Base-by-base conservation (phyloP, 1,140 invertebrate species). In the Drosophila ananassae region DNA sequence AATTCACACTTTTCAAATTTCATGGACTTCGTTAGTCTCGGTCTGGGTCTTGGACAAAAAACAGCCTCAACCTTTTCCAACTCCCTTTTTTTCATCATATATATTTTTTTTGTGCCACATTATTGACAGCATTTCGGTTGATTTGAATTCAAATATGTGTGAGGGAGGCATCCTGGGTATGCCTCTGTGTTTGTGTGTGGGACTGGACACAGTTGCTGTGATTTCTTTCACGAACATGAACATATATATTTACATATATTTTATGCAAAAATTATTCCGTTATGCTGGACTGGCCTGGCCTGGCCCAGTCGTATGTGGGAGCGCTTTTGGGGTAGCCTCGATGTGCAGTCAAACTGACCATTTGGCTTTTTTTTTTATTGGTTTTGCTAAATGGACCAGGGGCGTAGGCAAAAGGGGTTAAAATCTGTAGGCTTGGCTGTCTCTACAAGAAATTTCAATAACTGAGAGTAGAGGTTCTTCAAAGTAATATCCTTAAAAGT, bases 181-280 rank as follows among this genome's bases (percentile, higher is more conserved):
- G 24, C 41, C 39, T 13, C 13, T 8, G 48, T 44, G 54, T 30
- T 13, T 34, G 58, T 63, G 53, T 68, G 57, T 48, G 57, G 53
- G 46, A 54, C 53, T 64, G 82, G 74, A 78, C 83, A 72, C 83
- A 89, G 83, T 89, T 89, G 83, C 83, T 89, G 83, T 79, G 83
- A 89, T 89, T 89, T 83, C 79, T 84, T 89, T 89, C 62, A 83
- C 73, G 74, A 76, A 62, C 66, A 75, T 78, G 79, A 77, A 79
- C 79, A 82, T 78, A 79, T 74, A 57, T 89, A 90, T 90, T 90
- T 90, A 87, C 89, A 90, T 90, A 90, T 90, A 89, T 90, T 90
- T 90, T 90, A 90, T 90, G 89, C 89, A 90, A 90, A 90, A 90
- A 90, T 90, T 90, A 90, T 90, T 77, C 89, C 80, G 84, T 89